phyloP scores from a whole-genome alignment of 2,113 vertebrate genomes.

The Corvus cornix region DNA sequence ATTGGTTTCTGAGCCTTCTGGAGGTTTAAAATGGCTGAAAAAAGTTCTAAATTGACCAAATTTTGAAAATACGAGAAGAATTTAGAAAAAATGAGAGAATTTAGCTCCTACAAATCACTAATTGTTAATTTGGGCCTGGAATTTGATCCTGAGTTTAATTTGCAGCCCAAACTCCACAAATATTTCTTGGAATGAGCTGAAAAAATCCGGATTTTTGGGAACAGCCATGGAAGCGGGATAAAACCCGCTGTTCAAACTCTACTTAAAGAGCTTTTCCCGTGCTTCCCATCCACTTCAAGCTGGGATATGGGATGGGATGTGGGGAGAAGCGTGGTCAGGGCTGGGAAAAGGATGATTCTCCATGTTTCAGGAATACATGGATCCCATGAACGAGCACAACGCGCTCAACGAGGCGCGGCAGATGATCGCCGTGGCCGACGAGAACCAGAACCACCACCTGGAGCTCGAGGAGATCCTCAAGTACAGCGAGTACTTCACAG shows the following conservation, averaged over 20 bases:
- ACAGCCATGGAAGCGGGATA: too few species aligned
- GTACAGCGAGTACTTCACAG: conserved; percentile 97
- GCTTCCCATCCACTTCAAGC: fast-evolving
- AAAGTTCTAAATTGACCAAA: not conserved
- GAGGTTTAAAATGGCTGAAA: too few species aligned
- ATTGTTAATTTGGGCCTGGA: not conserved
- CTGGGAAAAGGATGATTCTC: not conserved
- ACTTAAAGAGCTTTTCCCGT: fast-evolving
- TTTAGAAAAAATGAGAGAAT: not conserved
- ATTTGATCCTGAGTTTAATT: not conserved
- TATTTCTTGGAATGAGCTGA: not conserved
- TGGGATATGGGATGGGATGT: not conserved
- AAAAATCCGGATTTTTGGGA: not conserved
- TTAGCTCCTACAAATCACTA: too few species aligned
- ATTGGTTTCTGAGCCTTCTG: too few species aligned
- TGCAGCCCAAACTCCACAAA: not conserved
- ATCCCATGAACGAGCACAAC: conserved; percentile 97
- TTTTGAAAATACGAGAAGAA: too few species aligned
- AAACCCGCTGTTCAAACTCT: too few species aligned
- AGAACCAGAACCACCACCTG: conserved; percentile 91
- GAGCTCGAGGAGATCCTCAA: conserved; percentile 94
- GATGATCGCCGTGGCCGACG: conserved; percentile 97
- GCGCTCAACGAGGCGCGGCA: conserved; percentile 96
- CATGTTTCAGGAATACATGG: conserved; percentile 89
- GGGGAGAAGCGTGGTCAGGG: too few species aligned